Percentiles rank a stretch among this genome's conserved stretches.
These are phyloP conservation scores for Plectus sambesii DNA, from an alignment of 1,140 invertebrate species.

Conservation along the genomic window DNA sequence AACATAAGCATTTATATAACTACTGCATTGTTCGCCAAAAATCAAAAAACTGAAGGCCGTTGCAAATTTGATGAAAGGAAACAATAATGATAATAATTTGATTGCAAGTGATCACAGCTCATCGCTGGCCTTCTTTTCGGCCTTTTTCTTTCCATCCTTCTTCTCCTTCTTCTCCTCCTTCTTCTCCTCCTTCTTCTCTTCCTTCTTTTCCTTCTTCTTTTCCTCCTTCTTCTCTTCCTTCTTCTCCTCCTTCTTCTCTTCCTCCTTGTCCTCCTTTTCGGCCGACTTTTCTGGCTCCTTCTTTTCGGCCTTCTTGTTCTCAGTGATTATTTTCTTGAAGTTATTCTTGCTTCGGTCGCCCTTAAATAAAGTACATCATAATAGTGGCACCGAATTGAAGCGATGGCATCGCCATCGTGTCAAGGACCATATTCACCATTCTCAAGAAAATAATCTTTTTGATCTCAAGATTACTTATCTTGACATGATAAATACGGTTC, in stretches of 20 bases:
- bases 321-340: conserved; percentile 56
- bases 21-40: too few relatives aligned
- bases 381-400: too few relatives aligned
- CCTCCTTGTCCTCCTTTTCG: not conserved
- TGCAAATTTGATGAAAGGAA: conserved; percentile 1
- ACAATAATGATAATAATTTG: not conserved
- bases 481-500: too few relatives aligned
- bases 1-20: too few relatives aligned
- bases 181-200: not conserved
- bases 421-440: too few relatives aligned
- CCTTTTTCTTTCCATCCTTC: not conserved
- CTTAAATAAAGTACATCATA: too few relatives aligned
- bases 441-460: too few relatives aligned
- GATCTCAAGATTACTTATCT: too few relatives aligned
- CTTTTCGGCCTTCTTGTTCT: conserved; percentile 8
- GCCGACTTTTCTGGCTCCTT: not conserved
- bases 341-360: too few relatives aligned
- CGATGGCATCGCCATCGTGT: too few relatives aligned
- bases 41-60: too few relatives aligned
- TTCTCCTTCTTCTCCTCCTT: conserved; percentile 3
- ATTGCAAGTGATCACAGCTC: not conserved
- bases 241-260: not conserved
- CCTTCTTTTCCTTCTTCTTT: conserved; percentile 2
- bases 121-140: not conserved
- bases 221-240: conserved; percentile 1